Conservation (phyloP, 2,113 vertebrate genomes). For the Dicentrarchus labrax region DNA sequence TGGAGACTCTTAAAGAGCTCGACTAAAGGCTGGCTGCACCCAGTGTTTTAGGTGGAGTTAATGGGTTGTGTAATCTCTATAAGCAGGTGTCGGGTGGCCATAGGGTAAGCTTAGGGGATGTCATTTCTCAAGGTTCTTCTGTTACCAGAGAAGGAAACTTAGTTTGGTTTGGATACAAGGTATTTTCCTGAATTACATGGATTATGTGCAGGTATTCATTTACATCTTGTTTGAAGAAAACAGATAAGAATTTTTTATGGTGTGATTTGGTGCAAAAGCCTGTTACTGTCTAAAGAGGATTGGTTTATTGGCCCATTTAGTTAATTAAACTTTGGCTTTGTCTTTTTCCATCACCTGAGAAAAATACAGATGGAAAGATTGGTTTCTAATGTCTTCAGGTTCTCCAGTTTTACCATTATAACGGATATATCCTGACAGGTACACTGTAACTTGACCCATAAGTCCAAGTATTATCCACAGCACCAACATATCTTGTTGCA, state of each 20-base stretch:
- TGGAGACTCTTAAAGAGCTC: conserved; percentile 60
- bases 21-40: conserved; percentile 57
- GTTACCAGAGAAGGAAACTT: conserved; percentile 46
- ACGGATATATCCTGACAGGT: not conserved
- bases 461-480: conserved; percentile 16
- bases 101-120: conserved; percentile 58
- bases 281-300: not conserved
- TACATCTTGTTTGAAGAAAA: not conserved
- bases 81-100: conserved; percentile 71
- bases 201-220: not conserved
- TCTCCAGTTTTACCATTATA: not conserved
- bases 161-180: conserved; percentile 23
- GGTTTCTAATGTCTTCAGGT: not conserved
- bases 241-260: not conserved
- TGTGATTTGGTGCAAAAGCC: not conserved
- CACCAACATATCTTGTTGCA: conserved; percentile 32
- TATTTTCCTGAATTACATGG: not conserved
- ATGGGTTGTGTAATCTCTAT: conserved; percentile 77
- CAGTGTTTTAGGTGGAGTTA: conserved; percentile 71
- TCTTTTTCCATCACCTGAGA: not conserved
- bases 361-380: not conserved
- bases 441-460: conserved; percentile 20
- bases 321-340: not conserved
- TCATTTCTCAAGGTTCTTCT: conserved; percentile 71
- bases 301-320: too few relatives aligned